Base-by-base conservation (phyloP, 2,888 invertebrate genomes). In the Chymomyza caudatula region DNA sequence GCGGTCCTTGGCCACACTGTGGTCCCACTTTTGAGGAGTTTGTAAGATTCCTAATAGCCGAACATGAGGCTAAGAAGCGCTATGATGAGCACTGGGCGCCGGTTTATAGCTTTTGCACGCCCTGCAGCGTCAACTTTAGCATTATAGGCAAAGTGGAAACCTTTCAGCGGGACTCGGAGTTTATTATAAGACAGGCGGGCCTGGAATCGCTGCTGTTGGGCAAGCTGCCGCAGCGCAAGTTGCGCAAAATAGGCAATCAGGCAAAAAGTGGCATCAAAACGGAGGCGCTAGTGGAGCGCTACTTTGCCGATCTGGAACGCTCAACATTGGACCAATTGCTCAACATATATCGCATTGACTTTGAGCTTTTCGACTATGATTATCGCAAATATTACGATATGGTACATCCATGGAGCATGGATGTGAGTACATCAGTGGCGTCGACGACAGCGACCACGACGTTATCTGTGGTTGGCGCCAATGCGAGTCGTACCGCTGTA, bases 11-110 rank as follows among this genome's bases (percentile, higher is more conserved):
- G 60, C 83, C 88, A 0, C 81, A 87, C 15, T 81, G 89, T 65
- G 93, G 93, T 60, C 93, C 93, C 69, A 93, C 93, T 15, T 95
- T 95, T 87, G 92, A 93, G 76, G 95, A 95, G 89, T 95, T 95
- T 85, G 92, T 94, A 47, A 92, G 93, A 72, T 94, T 94, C 90
- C 91, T 95, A 62, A 92, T 94, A 51, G 92, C 93, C 69, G 92
- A 93, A 67, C 91, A 93, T 88, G 92, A 91, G 74, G 87, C 90
- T 1, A 92, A 71, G 13, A 71, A 92, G 57, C 90, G 91, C 53
- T 92, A 92, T 71, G 93, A 94, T 76, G 93, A 94, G 75, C 94
- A 94, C 84, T 94, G 94, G 94, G 92, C 93, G 8, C 94, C 94
- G 0, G 92, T 92, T 69, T 92, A 93, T 78, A 91, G 91, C 72